Base-by-base conservation (phyloP, 2,888 invertebrate species). In the Pycnomerus fuliginosus region DNA sequence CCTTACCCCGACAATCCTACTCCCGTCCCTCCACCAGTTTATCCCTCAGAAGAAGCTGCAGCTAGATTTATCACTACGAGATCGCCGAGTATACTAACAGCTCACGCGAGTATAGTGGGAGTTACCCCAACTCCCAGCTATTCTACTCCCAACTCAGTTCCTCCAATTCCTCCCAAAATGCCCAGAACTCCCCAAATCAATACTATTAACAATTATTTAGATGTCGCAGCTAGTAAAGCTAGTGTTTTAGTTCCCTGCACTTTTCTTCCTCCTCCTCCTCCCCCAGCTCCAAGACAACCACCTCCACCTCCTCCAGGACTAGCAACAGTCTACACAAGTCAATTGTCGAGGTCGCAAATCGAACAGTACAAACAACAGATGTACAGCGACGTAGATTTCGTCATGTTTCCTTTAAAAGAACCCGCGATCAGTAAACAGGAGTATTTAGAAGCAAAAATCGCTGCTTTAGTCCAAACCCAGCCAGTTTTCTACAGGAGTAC, bases 311-410 rank as follows among this genome's bases (percentile, higher is more conserved):
- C 75, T 30, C 80, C 84, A 1, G 85, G 83, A 25, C 75, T 87
- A 2, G 85, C 89, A 0, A 86, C 87, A 0, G 80, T 84, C 1
- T 85, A 84, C 58, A 80, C 83, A 20, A 81, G 80, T 56, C 84
- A 85, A 58, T 72, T 86, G 27, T 83, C 84, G 0, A 75, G 83
- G 11, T 83, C 84, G 14, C 91, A 90, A 65, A 85, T 91, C 48
- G 89, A 90, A 51, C 85, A 90, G 62, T 93, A 90, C 62, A 88
- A 90, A 60, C 90, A 90, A 63, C 92, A 92, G 65, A 77, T 93
- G 41, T 90, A 90, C 61, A 92, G 92, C 47, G 92, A 93, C 64
- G 90, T 90, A 2, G 92, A 93, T 71, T 93, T 90, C 64, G 92
- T 93, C 3, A 90, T 92, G 68, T 93, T 91, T 64, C 92, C 92